Percentiles rank a stretch among this genome's conserved stretches.
These are phyloP conservation scores for Galeopterus variegatus DNA, from an alignment of 2,113 vertebrate genomes.

Conservation along the genomic window DNA sequence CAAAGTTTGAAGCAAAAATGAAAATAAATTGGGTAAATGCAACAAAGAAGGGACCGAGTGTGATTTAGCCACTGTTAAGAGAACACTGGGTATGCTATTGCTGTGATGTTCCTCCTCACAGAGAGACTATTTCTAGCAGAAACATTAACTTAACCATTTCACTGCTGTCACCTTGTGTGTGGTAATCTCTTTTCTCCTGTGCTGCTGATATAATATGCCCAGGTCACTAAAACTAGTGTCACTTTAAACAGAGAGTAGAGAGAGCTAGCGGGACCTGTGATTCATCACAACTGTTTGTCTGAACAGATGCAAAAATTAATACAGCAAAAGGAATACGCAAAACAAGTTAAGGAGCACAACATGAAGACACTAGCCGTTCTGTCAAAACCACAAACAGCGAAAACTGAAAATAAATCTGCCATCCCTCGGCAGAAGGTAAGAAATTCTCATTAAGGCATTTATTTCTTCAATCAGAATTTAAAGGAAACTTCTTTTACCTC, in stretches of 20 bases:
- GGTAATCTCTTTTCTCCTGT: neutral
- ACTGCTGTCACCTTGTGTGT: neutral
- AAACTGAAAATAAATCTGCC: conserved; percentile 73
- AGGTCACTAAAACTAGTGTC: neutral
- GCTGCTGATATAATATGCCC: neutral
- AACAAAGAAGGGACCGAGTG: conserved; percentile 69
- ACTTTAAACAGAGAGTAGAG: conserved; percentile 10
- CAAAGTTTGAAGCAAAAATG: conserved; percentile 70
- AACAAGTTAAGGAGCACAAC: conserved; percentile 92
- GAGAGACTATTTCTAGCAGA: neutral
- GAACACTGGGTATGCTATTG: neutral
- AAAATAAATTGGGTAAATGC: conserved; percentile 81
- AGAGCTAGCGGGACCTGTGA: neutral
- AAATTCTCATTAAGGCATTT: neutral
- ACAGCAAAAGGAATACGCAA: conserved; percentile 94
- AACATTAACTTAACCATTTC: neutral
- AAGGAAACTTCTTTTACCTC: neutral
- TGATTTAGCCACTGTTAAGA: conserved; percentile 59
- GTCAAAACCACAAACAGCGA: conserved; percentile 83
- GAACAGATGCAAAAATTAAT: conserved; percentile 93
- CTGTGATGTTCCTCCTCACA: neutral
- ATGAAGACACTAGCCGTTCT: conserved; percentile 87
- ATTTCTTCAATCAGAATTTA: neutral
- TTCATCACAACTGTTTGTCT: conserved; percentile 55
- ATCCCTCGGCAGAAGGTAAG: conserved; percentile 87